Evolutionary conservation across 2,113 vertebrate species (phyloP).

Genomic region (Ceyx margarethae): DNA sequence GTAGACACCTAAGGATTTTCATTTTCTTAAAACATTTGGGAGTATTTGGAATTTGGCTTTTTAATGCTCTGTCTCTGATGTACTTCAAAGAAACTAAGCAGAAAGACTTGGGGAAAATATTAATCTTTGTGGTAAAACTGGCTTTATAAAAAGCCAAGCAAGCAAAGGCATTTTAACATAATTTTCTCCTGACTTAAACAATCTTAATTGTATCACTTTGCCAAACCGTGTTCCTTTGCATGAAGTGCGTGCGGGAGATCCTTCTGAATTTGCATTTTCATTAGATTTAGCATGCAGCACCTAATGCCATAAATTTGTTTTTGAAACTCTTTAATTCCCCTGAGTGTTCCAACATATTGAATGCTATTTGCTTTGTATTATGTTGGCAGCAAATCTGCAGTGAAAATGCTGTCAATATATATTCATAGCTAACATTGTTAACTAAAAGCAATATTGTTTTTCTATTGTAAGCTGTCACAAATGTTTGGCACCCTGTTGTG

Average conservation of each 20-base stretch:
- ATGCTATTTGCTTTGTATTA: constrained; percentile 81
- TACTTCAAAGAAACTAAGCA: constrained; percentile 4
- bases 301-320: constrained; percentile 81
- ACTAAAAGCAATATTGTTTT: constrained; percentile 85
- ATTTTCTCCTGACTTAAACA: constrained; percentile 50
- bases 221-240: constrained; percentile 58
- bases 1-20: neutral
- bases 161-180: constrained; percentile 26
- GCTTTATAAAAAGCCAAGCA: constrained; percentile 25
- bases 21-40: neutral
- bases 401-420: constrained; percentile 82
- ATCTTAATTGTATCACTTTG: constrained; percentile 71
- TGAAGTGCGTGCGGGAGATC: constrained; percentile 45
- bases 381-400: constrained; percentile 75
- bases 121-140: constrained; percentile 28
- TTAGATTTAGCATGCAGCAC: constrained; percentile 76
- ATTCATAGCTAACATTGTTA: constrained; percentile 84
- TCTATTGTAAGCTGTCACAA: constrained; percentile 79
- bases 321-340: constrained; percentile 76
- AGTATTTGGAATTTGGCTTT: neutral
- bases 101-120: neutral
- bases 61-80: neutral
- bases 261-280: constrained; percentile 79
- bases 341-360: constrained; percentile 76
- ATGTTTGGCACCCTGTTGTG: constrained; percentile 74